Evolutionary conservation across 2,113 vertebrate genomes (phyloP).

Genomic region (Archocentrus centrarchus): DNA sequence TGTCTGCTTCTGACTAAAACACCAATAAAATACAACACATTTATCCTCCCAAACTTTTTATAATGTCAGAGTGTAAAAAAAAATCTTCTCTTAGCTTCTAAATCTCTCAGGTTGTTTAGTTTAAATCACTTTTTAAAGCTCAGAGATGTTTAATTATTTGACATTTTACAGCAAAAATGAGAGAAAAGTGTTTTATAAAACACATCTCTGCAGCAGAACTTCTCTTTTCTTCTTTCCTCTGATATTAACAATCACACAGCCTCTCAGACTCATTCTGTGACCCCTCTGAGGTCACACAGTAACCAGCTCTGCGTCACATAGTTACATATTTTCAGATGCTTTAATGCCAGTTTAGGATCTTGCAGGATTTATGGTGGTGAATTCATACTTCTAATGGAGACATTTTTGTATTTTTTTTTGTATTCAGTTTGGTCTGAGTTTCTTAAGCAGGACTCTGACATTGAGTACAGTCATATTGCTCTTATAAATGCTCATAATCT

Average conservation of each 20-base stretch:
- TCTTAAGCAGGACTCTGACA: fast-evolving
- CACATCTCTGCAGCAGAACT: background rate
- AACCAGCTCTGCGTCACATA: background rate
- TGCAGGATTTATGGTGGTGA: background rate
- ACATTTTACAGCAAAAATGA: background rate
- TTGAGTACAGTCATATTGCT: background rate
- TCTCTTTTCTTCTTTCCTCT: fast-evolving
- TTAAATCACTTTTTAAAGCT: background rate
- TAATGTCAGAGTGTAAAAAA: fast-evolving
- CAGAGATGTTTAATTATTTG: background rate
- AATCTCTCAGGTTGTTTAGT: background rate
- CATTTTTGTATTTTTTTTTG: background rate
- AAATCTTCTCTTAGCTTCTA: background rate
- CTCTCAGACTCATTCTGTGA: background rate
- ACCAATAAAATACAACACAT: background rate
- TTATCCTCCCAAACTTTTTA: background rate
- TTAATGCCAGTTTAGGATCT: background rate
- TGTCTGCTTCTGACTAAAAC: background rate
- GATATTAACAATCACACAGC: background rate
- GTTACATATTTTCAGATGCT: background rate
- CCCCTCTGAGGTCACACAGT: background rate
- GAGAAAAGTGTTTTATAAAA: background rate
- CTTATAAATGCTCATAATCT: background rate
- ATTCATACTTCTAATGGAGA: background rate
- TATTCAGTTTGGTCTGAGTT: fast-evolving